Conservation (phyloP, 2,797 vertebrate species). For the Dendrocincla fuliginosa region DNA sequence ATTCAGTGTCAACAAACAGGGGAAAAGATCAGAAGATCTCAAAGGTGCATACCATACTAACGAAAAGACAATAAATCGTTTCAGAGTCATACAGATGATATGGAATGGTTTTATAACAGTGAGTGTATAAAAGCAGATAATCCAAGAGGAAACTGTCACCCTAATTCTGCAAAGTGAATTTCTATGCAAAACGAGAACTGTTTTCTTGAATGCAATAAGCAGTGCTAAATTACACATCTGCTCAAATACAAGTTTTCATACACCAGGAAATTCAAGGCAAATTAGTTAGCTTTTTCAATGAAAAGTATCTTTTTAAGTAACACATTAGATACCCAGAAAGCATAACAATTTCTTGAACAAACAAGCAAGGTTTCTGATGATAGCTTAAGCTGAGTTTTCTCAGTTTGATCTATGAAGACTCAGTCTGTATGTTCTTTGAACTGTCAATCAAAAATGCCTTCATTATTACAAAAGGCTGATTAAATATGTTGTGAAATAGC, state of each 20-base stretch:
- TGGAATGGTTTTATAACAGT: not conserved
- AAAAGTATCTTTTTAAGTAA: not conserved
- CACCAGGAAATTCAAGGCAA: not conserved
- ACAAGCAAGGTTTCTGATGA: not conserved
- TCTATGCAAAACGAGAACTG: not conserved
- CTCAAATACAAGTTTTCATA: not conserved
- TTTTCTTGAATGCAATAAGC: not conserved
- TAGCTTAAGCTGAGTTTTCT: not conserved
- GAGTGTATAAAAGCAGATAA: not conserved
- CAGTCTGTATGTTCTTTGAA: not conserved
- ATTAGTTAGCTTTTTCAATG: not conserved
- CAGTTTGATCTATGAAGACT: not conserved
- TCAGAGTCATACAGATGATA: not conserved
- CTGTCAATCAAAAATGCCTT: not conserved
- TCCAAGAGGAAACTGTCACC: not conserved
- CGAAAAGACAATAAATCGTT: not conserved
- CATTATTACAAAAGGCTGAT: not conserved
- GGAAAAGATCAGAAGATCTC: not conserved
- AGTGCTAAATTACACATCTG: not conserved
- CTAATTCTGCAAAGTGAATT: not conserved
- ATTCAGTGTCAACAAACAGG: not conserved
- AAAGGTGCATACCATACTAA: not conserved
- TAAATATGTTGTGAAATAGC: not conserved
- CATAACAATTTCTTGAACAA: not conserved
- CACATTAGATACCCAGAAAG: not conserved